These are phyloP conservation scores for Leptobrachium leishanense DNA, from an alignment of 2,113 vertebrate species.

Conservation along the genomic window DNA sequence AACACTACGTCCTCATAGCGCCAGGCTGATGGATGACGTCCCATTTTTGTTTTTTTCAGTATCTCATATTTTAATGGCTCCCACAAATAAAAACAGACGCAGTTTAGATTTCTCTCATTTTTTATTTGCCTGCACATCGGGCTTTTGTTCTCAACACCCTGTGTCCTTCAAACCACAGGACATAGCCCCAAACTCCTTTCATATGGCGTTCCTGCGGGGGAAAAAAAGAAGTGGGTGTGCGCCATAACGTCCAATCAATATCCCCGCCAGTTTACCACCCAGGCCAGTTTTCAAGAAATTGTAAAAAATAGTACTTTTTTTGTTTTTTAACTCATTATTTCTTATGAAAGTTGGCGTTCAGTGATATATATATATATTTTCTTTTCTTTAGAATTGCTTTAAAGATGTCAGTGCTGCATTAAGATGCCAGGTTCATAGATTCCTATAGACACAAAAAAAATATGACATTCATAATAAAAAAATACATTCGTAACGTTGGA, in stretches of 20 bases:
- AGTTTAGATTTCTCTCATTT: neutral
- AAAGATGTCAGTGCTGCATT: neutral
- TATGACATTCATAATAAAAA: neutral
- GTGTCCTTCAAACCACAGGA: constrained; percentile 3
- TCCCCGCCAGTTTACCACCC: too few species aligned
- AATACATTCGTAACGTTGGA: neutral
- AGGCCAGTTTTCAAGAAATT: neutral
- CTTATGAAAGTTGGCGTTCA: constrained; percentile 19
- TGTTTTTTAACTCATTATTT: too few species aligned
- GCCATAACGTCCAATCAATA: too few species aligned
- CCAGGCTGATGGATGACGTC: too few species aligned
- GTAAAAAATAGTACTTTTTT: constrained; percentile 27
- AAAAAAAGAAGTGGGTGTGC: too few species aligned
- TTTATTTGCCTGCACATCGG: neutral
- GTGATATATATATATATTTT: neutral
- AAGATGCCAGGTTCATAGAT: neutral
- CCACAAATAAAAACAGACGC: neutral
- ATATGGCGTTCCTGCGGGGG: neutral
- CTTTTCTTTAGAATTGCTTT: neutral
- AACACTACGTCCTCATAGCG: too few species aligned
- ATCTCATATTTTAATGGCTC: too few species aligned
- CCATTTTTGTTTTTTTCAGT: too few species aligned
- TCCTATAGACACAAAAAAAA: neutral
- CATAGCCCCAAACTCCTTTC: neutral
- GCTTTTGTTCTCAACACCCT: neutral